Evolutionary conservation across 2,888 invertebrate genomes (phyloP).

Genomic region (Acrocyrtus sp.): DNA sequence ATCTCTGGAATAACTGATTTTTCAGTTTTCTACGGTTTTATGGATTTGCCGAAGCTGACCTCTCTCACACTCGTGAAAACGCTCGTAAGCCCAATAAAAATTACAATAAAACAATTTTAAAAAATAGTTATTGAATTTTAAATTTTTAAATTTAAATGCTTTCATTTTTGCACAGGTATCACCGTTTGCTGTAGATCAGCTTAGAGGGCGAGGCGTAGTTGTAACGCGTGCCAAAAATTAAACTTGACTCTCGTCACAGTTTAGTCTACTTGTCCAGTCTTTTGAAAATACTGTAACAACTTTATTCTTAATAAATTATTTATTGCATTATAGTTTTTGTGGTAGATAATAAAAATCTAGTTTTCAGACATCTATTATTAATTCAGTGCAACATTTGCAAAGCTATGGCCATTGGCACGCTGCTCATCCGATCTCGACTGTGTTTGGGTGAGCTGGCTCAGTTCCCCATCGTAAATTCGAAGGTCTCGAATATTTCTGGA

Average conservation of each 20-base stretch:
- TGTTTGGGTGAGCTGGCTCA: constrained; percentile 15
- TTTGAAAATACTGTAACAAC: no score
- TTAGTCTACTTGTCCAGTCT: not conserved
- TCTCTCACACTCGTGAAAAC: constrained; percentile 31
- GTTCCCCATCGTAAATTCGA: constrained; percentile 69
- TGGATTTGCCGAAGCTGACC: constrained; percentile 22
- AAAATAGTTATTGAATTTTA: not conserved
- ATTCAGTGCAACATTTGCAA: not conserved
- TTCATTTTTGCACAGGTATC: constrained; percentile 1
- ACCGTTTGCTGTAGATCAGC: not conserved
- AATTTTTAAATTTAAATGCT: not conserved
- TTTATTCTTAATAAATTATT: no score
- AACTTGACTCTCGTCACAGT: not conserved
- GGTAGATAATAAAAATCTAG: no score
- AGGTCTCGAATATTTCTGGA: constrained; percentile 70
- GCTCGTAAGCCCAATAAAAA: constrained; percentile 24
- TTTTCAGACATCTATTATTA: no score
- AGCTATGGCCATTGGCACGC: not conserved
- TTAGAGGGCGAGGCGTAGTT: not conserved
- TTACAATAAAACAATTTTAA: not conserved
- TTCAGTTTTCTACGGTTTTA: constrained; percentile 33
- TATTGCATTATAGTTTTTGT: no score
- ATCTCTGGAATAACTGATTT: constrained; percentile 43
- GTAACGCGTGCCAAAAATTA: constrained; percentile 3
- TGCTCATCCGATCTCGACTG: not conserved